These are phyloP conservation scores for Tachysurus vachellii DNA, from an alignment of 2,113 vertebrate species.

Conservation along the genomic window DNA sequence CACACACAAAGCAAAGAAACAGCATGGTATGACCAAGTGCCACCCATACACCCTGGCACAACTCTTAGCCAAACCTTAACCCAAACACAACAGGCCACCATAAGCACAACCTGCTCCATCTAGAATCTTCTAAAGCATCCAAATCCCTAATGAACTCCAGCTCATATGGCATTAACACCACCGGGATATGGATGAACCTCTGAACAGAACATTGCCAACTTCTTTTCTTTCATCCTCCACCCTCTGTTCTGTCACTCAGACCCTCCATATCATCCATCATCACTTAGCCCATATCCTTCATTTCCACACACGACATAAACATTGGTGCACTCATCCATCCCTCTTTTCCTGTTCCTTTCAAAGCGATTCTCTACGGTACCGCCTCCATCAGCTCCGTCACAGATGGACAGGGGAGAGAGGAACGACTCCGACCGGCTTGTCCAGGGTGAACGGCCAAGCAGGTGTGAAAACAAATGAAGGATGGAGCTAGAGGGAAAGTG, in stretches of 20 bases:
- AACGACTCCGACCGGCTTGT: not conserved
- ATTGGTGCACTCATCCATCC: constrained; percentile 37
- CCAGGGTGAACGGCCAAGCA: constrained; percentile 55
- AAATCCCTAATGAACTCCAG: constrained; percentile 14
- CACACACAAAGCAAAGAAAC: not conserved
- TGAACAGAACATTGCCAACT: constrained; percentile 7
- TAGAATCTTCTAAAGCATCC: constrained; percentile 1
- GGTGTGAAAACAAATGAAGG: constrained; percentile 68
- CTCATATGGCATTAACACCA: constrained; percentile 37
- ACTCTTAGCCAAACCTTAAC: not conserved
- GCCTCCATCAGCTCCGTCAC: constrained; percentile 40
- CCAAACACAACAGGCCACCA: constrained; percentile 28
- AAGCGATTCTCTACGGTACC: constrained; percentile 49
- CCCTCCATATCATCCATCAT: constrained; percentile 39
- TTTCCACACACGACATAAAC: constrained; percentile 48
- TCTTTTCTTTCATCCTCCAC: constrained; percentile 12
- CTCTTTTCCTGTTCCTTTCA: constrained; percentile 53
- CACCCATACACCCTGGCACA: constrained; percentile 34
- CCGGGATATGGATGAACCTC: not conserved
- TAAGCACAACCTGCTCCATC: constrained; percentile 27
- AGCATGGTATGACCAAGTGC: constrained; percentile 28
- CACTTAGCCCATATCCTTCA: constrained; percentile 30
- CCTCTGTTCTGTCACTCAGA: constrained; percentile 6
- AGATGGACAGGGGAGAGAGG: constrained; percentile 30
- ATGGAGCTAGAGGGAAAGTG: constrained; percentile 4